Evolutionary conservation across 2,113 vertebrate genomes (phyloP), one percentile per base, ranked within the genome.

Genomic region (Chelonoidis abingdonii): DNA sequence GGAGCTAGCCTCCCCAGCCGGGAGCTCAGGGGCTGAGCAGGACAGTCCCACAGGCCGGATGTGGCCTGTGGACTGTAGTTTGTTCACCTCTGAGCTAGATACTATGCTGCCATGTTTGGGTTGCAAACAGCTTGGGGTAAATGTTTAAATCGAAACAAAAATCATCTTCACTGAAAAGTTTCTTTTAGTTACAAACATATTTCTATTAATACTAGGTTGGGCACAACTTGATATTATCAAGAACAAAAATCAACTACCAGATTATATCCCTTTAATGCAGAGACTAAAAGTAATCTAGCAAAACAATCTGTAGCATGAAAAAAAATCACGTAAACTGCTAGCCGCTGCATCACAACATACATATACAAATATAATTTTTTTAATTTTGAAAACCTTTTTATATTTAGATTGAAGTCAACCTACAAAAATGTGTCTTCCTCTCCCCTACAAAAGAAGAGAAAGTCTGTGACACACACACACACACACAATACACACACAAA

Each of bases 291-390:
- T 47, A n/a, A 93, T 95, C 92, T 84, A 81, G 96, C 89, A 65
- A 95, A 97, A 96, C 94, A 86, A 94, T 80, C 92, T 72, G 92
- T 80, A 95, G 92, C 41, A 90, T 84, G 92, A 94, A 92, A 94
- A 95, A 93, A 88, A 7, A 65, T 95, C 86, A 72, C 89, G 0
- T 2, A 6, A 12, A 10, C 65, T 29, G 24, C 94, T 89, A 90
- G 16, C 4, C 2, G 50, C 93, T 80, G 90, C 3, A 47, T 5
- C 87, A 83, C 8, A 84, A 29, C 25, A 62, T 89, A 35, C 47
- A 92, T 95, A 95, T 49, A 11, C 5, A 27, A 4, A 27, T 3
- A 35, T 49, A 62, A 4, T 81, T 0, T 19, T 83, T 44, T 1
- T 16, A 4, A 93, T 93, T 1, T 92, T 93, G 44, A 53, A 49